Base-by-base conservation (phyloP, 2,797 vertebrate species). In the Acrocephalus scirpaceus region DNA sequence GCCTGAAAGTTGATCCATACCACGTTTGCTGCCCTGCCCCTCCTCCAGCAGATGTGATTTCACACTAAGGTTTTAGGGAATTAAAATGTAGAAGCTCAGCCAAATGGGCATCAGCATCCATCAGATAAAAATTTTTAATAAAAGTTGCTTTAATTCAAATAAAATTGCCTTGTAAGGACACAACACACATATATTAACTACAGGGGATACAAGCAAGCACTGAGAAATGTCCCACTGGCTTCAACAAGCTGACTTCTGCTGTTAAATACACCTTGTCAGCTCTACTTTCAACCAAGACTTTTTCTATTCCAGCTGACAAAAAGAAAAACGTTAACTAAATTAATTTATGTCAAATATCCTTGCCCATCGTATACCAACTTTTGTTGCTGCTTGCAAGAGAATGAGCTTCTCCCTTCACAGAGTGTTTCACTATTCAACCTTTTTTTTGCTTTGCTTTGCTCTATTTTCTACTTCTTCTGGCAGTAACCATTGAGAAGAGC, bases 1-100 rank as follows among this genome's bases (percentile, higher is more conserved):
- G 61, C 50, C 73, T 90, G 95, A 92, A 92, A 95, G 80, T 54
- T 2, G n/a, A 92, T 75, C 90, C 58, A 54, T 22, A 36, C 29
- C 42, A 60, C 0, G 25, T 65, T 88, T 65, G 34, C 54, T 90
- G n/a, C 58, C 54, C 38, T 88, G 54, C 36, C 58, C 54, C 62
- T 90, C 72, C 76, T 93, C 66, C 58, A 88, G 65, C 70, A 94
- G 79, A 94, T 93, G 86, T 30, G 82, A 90, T 95, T 93, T 95
- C 88, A 85, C 60, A 91, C 64, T 70, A 64, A 79, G 57, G 70
- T 93, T 93, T 87, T 70, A 88, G 47, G 50, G 48, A 93, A 92
- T 67, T 87, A 86, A 76, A 88, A 64, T 32, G 15, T 20, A 88
- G 60, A 93, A 64, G 48, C 80, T 81, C 62, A 78, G 80, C 48